phyloP scores from a whole-genome alignment of 2,888 invertebrate genomes.

The Dynastes grantii region DNA sequence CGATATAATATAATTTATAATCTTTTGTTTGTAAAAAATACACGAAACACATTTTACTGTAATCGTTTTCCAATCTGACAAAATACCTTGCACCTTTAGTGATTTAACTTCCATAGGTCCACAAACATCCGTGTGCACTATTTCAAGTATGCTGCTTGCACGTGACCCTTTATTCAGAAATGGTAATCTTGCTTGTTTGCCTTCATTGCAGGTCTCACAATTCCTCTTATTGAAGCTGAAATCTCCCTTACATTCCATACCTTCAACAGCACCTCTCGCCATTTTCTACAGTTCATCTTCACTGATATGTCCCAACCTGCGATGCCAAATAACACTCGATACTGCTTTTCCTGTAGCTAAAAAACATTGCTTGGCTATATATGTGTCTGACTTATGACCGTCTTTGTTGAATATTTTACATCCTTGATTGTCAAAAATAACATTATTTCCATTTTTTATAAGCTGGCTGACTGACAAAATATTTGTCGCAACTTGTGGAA shows the following conservation, averaged over 20 bases:
- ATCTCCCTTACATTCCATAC: not conserved
- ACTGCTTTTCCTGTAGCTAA: not conserved
- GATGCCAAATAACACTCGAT: not conserved
- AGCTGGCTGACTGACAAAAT: not conserved
- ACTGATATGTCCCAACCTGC: not conserved
- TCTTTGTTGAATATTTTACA: not conserved
- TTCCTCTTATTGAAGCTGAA: not conserved
- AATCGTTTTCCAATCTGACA: conserved; percentile 35
- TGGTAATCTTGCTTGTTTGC: conserved; percentile 59
- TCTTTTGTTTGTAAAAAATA: conserved; percentile 54
- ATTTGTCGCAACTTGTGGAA: not conserved
- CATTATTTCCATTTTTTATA: not conserved
- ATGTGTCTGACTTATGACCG: not conserved
- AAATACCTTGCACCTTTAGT: conserved; percentile 47
- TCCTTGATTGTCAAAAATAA: not conserved
- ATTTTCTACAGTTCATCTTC: not conserved
- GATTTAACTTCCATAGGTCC: conserved; percentile 59
- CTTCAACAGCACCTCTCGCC: not conserved
- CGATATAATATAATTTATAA: conserved; percentile 59
- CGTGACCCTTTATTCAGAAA: conserved; percentile 56
- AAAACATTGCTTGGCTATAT: not conserved
- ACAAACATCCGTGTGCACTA: conserved; percentile 62
- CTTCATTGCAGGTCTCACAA: conserved; percentile 49
- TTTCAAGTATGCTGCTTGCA: conserved; percentile 58
- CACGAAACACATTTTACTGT: conserved; percentile 55